Evolutionary conservation across 1,140 invertebrate genomes (phyloP).

Genomic region (Drosophila pandora): DNA sequence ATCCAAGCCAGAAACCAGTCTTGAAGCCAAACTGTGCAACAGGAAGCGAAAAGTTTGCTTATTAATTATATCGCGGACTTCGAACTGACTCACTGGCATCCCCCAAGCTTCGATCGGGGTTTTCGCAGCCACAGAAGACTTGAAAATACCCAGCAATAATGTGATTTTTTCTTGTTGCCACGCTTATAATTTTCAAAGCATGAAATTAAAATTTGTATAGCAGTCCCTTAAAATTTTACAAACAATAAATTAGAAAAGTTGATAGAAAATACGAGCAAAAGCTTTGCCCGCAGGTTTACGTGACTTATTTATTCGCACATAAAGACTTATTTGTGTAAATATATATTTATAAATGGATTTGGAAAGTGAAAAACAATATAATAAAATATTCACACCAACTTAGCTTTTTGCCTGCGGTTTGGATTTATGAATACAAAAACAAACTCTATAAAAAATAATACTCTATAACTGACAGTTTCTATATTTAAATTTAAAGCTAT

Average conservation of each 20-base stretch:
- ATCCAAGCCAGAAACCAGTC: constrained; percentile 22
- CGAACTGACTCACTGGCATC: constrained; percentile 34
- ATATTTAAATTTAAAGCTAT: no score
- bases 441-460: no score
- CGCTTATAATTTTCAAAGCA: not conserved
- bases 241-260: not conserved
- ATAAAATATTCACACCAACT: not conserved
- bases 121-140: not conserved
- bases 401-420: not conserved
- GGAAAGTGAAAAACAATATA: not conserved
- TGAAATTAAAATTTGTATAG: not conserved
- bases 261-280: not conserved
- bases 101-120: constrained; percentile 18
- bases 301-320: constrained; percentile 24
- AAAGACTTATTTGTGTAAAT: not conserved
- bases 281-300: not conserved
- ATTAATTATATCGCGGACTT: constrained; percentile 3
- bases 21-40: constrained; percentile 26
- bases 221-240: not conserved
- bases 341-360: not conserved
- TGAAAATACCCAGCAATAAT: not conserved
- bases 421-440: not conserved
- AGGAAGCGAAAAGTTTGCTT: constrained; percentile 15
- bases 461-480: no score
- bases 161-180: constrained; percentile 1